These are phyloP conservation scores for Scylla paramamosain DNA, from an alignment of 1,140 invertebrate species.

Conservation along the genomic window DNA sequence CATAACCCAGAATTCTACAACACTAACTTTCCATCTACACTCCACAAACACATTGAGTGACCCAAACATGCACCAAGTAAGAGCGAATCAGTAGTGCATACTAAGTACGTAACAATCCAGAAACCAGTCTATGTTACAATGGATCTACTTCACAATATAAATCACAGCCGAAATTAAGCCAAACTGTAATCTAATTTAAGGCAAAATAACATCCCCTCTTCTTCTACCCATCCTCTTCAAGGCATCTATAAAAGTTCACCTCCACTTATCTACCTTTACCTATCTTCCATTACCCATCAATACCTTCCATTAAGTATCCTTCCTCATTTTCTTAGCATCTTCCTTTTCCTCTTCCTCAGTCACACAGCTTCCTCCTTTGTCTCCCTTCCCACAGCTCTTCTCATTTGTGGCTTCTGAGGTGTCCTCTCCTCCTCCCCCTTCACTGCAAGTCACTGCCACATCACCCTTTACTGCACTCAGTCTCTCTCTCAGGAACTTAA, in stretches of 20 bases:
- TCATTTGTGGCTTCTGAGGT: not conserved
- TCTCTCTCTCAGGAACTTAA: constrained; percentile 65
- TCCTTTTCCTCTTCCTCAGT: not conserved
- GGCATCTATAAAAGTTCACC: not conserved
- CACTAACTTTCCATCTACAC: too few species aligned
- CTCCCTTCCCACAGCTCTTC: not conserved
- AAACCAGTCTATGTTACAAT: too few species aligned
- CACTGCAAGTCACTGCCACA: not conserved
- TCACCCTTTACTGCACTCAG: constrained; percentile 21
- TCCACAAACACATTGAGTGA: too few species aligned
- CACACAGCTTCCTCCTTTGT: constrained; percentile 47
- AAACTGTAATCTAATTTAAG: too few species aligned
- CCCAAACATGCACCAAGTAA: too few species aligned
- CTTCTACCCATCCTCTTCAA: too few species aligned
- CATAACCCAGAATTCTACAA: too few species aligned
- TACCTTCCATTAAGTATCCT: not conserved
- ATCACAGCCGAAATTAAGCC: too few species aligned
- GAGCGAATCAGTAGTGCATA: too few species aligned
- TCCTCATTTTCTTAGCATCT: constrained; percentile 30
- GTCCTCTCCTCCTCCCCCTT: constrained; percentile 58
- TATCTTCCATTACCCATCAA: not conserved
- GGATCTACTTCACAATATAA: too few species aligned
- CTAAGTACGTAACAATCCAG: too few species aligned
- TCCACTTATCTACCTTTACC: not conserved
- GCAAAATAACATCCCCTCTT: too few species aligned